phyloP scores from a whole-genome alignment of 2,797 vertebrate species.

The Amphiprion clarkii region DNA sequence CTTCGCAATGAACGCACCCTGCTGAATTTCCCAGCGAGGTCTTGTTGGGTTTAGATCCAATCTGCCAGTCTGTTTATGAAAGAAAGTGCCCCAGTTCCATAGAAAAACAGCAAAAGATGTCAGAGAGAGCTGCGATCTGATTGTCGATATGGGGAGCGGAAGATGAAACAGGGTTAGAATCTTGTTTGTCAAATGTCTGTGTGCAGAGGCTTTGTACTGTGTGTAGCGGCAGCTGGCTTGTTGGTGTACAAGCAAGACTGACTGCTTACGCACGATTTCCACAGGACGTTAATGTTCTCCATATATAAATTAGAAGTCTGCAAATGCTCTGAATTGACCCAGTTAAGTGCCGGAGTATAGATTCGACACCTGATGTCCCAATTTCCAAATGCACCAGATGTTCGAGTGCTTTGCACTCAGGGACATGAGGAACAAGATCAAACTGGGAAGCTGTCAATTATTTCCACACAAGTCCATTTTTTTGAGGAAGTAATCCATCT shows the following conservation, averaged over 20 bases:
- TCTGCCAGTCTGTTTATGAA: constrained; percentile 62
- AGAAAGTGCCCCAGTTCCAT: constrained; percentile 49
- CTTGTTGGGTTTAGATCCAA: constrained; percentile 57
- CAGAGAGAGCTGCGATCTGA: constrained; percentile 49
- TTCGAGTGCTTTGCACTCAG: constrained; percentile 51
- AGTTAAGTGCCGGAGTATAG: constrained; percentile 54
- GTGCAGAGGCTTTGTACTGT: constrained; percentile 36
- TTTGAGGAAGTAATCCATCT: constrained; percentile 67
- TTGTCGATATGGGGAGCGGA: constrained; percentile 37
- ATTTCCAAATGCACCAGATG: constrained; percentile 70
- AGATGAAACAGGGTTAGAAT: constrained; percentile 62
- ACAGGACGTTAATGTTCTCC: constrained; percentile 21
- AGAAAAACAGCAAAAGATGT: constrained; percentile 48
- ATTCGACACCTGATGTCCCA: constrained; percentile 58
- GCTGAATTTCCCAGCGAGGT: constrained; percentile 42
- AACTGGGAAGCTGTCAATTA: constrained; percentile 65
- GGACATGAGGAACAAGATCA: constrained; percentile 68
- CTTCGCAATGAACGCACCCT: constrained; percentile 21
- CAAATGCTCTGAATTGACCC: constrained; percentile 49
- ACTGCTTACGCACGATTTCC: constrained; percentile 14
- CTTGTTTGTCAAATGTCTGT: constrained; percentile 50
- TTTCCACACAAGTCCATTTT: constrained; percentile 48
- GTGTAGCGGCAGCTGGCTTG: constrained; percentile 27
- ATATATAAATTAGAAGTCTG: constrained; percentile 50
- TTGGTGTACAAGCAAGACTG: constrained; percentile 19